Conservation (phyloP, 2,888 invertebrate species). For the Slavum lentiscoides region DNA sequence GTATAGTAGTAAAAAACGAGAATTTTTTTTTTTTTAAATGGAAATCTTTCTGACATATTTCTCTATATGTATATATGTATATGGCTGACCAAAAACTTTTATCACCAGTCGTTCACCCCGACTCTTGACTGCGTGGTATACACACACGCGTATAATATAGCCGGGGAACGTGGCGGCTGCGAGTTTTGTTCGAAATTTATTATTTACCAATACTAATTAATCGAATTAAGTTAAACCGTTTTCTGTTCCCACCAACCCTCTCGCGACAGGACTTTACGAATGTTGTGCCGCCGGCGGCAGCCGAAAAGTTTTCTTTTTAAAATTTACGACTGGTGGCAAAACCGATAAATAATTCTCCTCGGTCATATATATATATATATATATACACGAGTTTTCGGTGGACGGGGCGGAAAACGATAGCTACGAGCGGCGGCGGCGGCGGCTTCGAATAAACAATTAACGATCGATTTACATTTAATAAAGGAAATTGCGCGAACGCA, state of each 20-base stretch:
- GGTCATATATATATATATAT: conserved; percentile 48
- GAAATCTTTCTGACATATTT: too few relatives aligned
- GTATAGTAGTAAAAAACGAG: too few relatives aligned
- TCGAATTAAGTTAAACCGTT: conserved; percentile 52
- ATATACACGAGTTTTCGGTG: conserved; percentile 39
- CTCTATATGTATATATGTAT: too few relatives aligned
- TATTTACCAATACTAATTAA: conserved; percentile 53
- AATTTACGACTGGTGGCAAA: conserved; percentile 50
- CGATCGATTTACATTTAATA: conserved; percentile 53
- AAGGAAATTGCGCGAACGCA: conserved; percentile 53
- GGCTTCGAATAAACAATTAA: conserved; percentile 50
- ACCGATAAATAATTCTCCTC: conserved; percentile 52
- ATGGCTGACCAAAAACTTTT: too few relatives aligned
- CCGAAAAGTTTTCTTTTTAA: conserved; percentile 51
- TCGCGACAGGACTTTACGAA: too few relatives aligned
- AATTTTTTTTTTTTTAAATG: too few relatives aligned
- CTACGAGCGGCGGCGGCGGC: conserved; percentile 37
- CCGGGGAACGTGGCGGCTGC: conserved; percentile 7
- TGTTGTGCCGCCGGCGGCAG: conserved; percentile 5
- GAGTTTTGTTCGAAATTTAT: conserved; percentile 52
- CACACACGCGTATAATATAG: neutral
- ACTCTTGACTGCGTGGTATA: too few relatives aligned
- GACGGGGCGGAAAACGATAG: conserved; percentile 43
- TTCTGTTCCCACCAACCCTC: conserved; percentile 31
- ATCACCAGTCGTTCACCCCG: too few relatives aligned